Evolutionary conservation across 2,113 vertebrate species (phyloP), one percentile per base, ranked within the genome.

Genomic region (Austrofundulus limnaeus): DNA sequence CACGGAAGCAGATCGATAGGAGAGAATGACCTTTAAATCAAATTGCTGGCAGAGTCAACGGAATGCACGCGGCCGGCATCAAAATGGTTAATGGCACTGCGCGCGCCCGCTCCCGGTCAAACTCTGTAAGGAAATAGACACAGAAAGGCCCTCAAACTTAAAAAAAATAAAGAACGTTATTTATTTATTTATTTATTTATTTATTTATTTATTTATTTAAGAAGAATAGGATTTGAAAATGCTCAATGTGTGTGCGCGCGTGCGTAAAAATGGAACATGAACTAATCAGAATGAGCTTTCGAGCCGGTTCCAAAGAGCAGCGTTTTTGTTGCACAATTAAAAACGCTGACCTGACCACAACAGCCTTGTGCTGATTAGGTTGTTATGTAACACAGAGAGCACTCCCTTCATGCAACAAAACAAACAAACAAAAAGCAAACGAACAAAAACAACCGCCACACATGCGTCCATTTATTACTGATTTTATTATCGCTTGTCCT

Each of bases 1-100:
- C 85, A 85, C 90, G 83, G 85, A 88, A 90, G 85, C 82, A 74
- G 89, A 91, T 92, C 91, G 85, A 92, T 92, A 85, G 79, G 78
- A 90, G 87, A 90, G 90, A 91, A 90, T 90, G 89, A 92, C 91
- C 91, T 92, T 92, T 91, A 91, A 92, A 91, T 92, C 89, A 92
- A 90, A 92, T 91, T 89, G 90, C 89, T 89, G 85, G 87, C 88
- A 89, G 87, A 89, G 89, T 84, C 73, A 74, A 82, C 87, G 67
- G 80, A 79, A 86, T 70, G 78, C 83, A 85, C 84, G 83, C 81
- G 81, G 82, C 25, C 67, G 65, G 74, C 84, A 72, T 85, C 82
- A 87, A 86, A 86, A n/a, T 84, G 85, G 90, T 92, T 92, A 89
- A 87, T 86, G 66, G 78, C 70, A 68, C 66, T 42, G 76, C 55